Evolutionary conservation across 2,797 vertebrate species (phyloP).

Genomic region (Sparidentex hasta): DNA sequence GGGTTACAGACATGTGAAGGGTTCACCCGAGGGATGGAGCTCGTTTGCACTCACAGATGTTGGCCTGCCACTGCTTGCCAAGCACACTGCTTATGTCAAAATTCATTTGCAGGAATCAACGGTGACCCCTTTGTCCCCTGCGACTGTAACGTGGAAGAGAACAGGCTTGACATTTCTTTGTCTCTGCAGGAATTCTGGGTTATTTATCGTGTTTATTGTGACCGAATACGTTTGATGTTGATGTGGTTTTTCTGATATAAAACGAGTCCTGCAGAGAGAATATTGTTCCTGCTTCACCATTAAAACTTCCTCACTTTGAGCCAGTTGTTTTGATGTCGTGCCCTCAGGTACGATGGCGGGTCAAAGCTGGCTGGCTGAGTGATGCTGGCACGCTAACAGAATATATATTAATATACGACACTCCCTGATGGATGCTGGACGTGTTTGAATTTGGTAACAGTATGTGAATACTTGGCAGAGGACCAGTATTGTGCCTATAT

Average conservation of each 20-base stretch:
- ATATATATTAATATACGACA: not conserved
- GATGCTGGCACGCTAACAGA: slow-evolving; percentile 1
- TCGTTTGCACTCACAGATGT: slow-evolving; percentile 64
- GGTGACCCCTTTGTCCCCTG: slow-evolving; percentile 63
- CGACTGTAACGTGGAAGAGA: slow-evolving; percentile 57
- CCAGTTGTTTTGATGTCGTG: slow-evolving; percentile 7
- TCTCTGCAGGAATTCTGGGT: slow-evolving; percentile 33
- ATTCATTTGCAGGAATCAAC: slow-evolving; percentile 65
- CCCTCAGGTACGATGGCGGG: not conserved
- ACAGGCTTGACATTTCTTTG: slow-evolving; percentile 35
- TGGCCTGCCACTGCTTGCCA: slow-evolving; percentile 59
- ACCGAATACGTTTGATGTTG: slow-evolving; percentile 41
- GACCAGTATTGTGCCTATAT: no score
- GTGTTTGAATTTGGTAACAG: slow-evolving; percentile 12
- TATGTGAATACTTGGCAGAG: no score
- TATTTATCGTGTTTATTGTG: slow-evolving; percentile 32
- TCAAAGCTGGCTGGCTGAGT: slow-evolving; percentile 19
- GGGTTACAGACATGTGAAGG: slow-evolving; percentile 47
- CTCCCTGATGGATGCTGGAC: not conserved
- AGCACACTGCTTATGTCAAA: slow-evolving; percentile 67
- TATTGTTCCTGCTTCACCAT: slow-evolving; percentile 12
- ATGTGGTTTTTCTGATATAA: slow-evolving; percentile 33
- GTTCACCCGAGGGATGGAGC: slow-evolving; percentile 53
- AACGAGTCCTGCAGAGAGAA: slow-evolving; percentile 21
- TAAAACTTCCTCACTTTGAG: not conserved